Evolutionary conservation across 2,888 invertebrate species (phyloP), one percentile per base, ranked within the genome.

Genomic region (Notodromas monacha): DNA sequence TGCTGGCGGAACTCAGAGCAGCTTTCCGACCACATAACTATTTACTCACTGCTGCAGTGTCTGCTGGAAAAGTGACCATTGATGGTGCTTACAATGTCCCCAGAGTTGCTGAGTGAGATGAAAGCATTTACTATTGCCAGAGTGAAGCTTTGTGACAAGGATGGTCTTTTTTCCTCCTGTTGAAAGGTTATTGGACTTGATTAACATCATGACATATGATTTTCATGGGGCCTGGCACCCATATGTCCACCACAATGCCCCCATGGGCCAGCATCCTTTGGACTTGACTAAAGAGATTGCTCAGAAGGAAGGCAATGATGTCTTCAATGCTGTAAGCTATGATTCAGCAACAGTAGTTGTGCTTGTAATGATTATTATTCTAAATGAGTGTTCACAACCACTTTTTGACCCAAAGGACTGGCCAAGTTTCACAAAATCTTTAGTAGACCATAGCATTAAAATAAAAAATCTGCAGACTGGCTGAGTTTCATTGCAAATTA

Each of bases 191-290:
- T 43, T 69, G 14, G 60, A 72, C 40, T 52, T 62, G 14, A 57
- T 69, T 27, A 61, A 63, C 39, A 40, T 73, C 1, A 33, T 33
- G 33, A 26, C 28, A 13, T 34, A 43, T 43, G 3, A 45, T 47
- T 4, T 41, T 26, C 34, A 37, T 15, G 30, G 34, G 21, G 46
- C 60, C 1, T 67, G 63, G 62, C 65, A 69, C 29, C 30, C 42
- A 0, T 47, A 48, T 1, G 61, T 65, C 2, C 68, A 66, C 1
- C 58, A 64, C 32, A 66, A 69, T 41, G 56, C 69, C 1, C 63
- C 67, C 0, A 49, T 72, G 0, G 59, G 58, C 35, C 42, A 48
- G 0, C 42, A 40, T 1, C 21, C 21, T 8, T n/a, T 21, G 8
- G 21, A 21, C n/a, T n/a, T n/a, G n/a, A n/a, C n/a, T n/a, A n/a